Evolutionary conservation across 2,797 vertebrate genomes (phyloP).

Genomic region (Anabacerthia variegaticeps): DNA sequence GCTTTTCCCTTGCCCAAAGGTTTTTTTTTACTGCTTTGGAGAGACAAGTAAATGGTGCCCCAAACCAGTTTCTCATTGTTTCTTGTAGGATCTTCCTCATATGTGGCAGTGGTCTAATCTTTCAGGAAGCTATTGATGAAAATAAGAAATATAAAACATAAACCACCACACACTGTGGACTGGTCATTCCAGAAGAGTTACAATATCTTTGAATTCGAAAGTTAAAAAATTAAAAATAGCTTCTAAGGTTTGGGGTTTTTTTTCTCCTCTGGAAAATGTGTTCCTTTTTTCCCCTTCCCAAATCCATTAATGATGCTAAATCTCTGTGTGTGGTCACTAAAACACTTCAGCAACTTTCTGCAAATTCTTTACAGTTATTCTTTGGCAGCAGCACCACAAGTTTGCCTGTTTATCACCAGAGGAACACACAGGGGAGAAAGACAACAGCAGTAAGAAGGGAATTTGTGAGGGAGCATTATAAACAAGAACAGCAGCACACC

Average conservation of each 20-base stretch:
- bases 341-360: conserved; percentile 25
- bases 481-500: not conserved
- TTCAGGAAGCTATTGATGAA: not conserved
- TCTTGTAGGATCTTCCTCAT: not conserved
- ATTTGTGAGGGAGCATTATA: not conserved
- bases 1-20: not conserved
- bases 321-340: conserved; percentile 43
- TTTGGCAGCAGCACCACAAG: not conserved
- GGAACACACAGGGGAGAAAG: not conserved
- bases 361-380: not conserved
- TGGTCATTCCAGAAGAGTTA: not conserved
- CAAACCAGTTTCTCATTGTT: not conserved
- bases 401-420: not conserved
- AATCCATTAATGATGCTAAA: not conserved
- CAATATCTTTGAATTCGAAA: not conserved
- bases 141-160: not conserved
- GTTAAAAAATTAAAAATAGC: not conserved
- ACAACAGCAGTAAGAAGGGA: not conserved
- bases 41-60: not conserved
- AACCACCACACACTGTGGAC: fast-evolving
- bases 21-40: not conserved
- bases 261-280: not conserved
- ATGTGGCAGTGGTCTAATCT: not conserved
- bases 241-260: not conserved
- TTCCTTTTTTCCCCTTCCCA: not conserved